A percentile compares a stretch with the other conserved stretches of the same genome.
Evolutionary conservation across 2,113 vertebrate species (phyloP).

Genomic region (Seriola aureovittata): DNA sequence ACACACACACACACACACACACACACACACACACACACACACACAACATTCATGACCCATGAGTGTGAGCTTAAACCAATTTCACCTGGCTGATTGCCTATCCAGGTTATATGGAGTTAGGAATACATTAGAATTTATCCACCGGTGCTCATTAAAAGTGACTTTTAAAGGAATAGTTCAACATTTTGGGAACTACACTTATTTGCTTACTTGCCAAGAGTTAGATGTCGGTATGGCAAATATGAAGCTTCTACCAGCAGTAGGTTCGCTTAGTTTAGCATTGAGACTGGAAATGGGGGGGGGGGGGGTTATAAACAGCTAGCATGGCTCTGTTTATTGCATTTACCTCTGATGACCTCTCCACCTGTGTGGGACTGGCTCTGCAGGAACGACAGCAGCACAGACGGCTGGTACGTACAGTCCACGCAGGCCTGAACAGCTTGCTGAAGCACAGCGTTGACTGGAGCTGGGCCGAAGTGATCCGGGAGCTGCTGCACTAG

Average conservation of each 20-base stretch:
- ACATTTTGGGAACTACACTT: not conserved
- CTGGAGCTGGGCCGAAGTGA: conserved; percentile 96
- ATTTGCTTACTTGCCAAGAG: too few relatives aligned
- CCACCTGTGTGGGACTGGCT: conserved; percentile 94
- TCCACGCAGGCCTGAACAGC: conserved; percentile 96
- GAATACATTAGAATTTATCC: conserved; percentile 27
- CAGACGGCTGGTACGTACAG: conserved; percentile 91
- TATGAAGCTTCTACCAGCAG: too few relatives aligned
- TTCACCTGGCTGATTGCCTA: conserved; percentile 51
- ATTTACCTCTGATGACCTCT: conserved; percentile 93
- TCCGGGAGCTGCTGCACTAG: conserved; percentile 94
- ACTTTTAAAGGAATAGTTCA: conserved; percentile 2
- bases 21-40: conserved; percentile 37
- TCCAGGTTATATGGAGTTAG: not conserved
- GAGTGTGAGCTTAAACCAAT: conserved; percentile 47
- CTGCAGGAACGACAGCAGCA: conserved; percentile 93
- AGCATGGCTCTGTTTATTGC: not conserved
- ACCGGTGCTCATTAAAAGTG: not conserved
- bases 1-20: conserved; percentile 25
- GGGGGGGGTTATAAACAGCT: not conserved
- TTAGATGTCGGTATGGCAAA: too few relatives aligned
- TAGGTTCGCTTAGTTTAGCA: too few relatives aligned
- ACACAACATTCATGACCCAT: conserved; percentile 22
- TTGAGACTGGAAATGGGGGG: not conserved
- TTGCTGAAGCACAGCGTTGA: conserved; percentile 93